phyloP scores from a whole-genome alignment of 2,797 vertebrate genomes.

The Xiphorhynchus erythropygius region DNA sequence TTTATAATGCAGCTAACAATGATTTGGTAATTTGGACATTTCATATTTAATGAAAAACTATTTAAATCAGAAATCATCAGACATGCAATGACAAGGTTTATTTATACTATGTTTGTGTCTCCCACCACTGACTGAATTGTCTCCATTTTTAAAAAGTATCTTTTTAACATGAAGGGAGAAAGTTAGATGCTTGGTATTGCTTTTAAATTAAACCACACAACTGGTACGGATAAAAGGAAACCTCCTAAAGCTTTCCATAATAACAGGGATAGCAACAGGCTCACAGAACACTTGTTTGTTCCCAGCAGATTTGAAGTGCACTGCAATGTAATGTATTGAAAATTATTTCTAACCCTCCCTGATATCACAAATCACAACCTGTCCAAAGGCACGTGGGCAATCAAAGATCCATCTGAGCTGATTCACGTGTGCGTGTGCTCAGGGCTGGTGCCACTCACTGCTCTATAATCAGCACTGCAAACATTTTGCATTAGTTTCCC shows the following conservation, averaged over 20 bases:
- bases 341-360: slow-evolving; percentile 65
- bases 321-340: slow-evolving; percentile 59
- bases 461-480: slow-evolving; percentile 53
- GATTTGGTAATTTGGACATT: slow-evolving; percentile 91
- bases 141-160: slow-evolving; percentile 82
- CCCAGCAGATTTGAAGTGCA: slow-evolving; percentile 39
- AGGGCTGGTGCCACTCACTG: neutral
- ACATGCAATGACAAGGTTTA: slow-evolving; percentile 40
- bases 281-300: slow-evolving; percentile 52
- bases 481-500: slow-evolving; percentile 52
- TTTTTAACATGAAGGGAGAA: slow-evolving; percentile 79
- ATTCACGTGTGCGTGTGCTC: neutral
- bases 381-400: slow-evolving; percentile 44
- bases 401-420: slow-evolving; percentile 64
- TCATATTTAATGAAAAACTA: slow-evolving; percentile 85
- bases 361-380: slow-evolving; percentile 68
- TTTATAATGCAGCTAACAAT: slow-evolving; percentile 88
- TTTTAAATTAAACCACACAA: slow-evolving; percentile 70
- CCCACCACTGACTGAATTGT: slow-evolving; percentile 55
- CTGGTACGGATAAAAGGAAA: slow-evolving; percentile 34
- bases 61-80: slow-evolving; percentile 85
- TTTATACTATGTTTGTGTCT: slow-evolving; percentile 58
- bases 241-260: slow-evolving; percentile 18
- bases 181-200: slow-evolving; percentile 51
- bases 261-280: slow-evolving; percentile 6